Conservation (phyloP, 2,113 vertebrate genomes). For the Ceuthmochares aereus region DNA sequence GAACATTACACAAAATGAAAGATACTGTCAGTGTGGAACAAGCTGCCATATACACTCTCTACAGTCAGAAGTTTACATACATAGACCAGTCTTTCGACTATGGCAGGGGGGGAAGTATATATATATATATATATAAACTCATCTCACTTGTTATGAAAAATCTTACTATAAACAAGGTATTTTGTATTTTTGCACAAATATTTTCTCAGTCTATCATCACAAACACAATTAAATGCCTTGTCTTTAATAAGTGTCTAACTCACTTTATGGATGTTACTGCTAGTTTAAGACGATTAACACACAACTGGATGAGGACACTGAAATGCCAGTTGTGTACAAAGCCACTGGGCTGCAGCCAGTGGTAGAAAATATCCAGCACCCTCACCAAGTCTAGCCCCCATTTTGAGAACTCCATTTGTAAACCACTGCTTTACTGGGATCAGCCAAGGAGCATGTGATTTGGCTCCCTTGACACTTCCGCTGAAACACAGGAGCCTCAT, state of each 20-base stretch:
- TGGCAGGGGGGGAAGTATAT: accelerated
- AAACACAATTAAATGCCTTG: not conserved
- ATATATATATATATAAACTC: not conserved
- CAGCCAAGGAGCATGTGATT: not conserved
- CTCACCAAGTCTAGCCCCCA: not conserved
- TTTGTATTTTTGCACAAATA: not conserved
- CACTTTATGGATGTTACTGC: not conserved
- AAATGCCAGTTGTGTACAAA: not conserved
- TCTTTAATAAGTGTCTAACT: not conserved
- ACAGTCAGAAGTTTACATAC: not conserved
- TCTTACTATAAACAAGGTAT: not conserved
- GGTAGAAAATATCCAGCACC: not conserved
- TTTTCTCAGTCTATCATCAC: not conserved
- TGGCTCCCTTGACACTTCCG: not conserved
- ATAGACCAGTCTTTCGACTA: not conserved
- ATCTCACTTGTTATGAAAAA: not conserved
- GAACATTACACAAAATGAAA: not conserved
- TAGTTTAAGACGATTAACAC: not conserved
- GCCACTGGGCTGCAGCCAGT: no score
- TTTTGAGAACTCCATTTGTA: not conserved
- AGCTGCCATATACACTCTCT: accelerated
- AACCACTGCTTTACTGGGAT: not conserved
- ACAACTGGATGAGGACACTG: not conserved
- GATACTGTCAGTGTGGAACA: not conserved
- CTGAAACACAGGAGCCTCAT: not conserved